Percentiles rank a stretch among this genome's conserved stretches.
These are phyloP conservation scores for Cheilinus undulatus DNA, from an alignment of 2,113 vertebrate genomes.

Conservation along the genomic window DNA sequence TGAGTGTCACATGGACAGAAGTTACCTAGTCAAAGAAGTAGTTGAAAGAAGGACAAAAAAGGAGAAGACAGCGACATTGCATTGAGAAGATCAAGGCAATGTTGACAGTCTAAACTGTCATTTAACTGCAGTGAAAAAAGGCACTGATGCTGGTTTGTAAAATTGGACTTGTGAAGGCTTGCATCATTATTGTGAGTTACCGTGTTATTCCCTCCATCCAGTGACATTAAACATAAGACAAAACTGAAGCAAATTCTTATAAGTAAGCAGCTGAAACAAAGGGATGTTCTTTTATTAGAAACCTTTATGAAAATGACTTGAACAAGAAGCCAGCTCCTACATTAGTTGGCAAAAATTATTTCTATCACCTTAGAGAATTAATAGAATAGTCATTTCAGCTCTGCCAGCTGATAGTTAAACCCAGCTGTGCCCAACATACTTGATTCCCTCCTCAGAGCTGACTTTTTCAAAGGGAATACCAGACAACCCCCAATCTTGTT, in stretches of 20 bases:
- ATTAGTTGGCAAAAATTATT: not conserved
- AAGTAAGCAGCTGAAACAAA: not conserved
- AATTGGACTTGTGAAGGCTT: too few relatives aligned
- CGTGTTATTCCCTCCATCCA: not conserved
- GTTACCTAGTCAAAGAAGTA: too few relatives aligned
- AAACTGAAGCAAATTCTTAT: not conserved
- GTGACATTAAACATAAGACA: not conserved
- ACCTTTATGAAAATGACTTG: not conserved
- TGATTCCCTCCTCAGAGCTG: not conserved
- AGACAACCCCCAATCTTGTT: conserved; percentile 18
- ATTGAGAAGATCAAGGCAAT: too few relatives aligned
- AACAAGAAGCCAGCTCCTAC: not conserved
- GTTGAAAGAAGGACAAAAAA: too few relatives aligned
- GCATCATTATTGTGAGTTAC: not conserved
- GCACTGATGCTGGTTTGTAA: too few relatives aligned
- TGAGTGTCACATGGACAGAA: too few relatives aligned
- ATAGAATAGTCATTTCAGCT: not conserved
- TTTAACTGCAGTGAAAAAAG: too few relatives aligned
- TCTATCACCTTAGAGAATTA: not conserved
- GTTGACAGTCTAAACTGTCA: too few relatives aligned
- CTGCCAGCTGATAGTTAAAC: not conserved
- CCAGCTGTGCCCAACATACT: not conserved
- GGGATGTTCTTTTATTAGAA: not conserved
- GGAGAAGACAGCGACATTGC: too few relatives aligned
- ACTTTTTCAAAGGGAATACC: conserved; percentile 38